Evolutionary conservation across 1,140 invertebrate genomes (phyloP).

Genomic region (Hylaeus anthracinus): DNA sequence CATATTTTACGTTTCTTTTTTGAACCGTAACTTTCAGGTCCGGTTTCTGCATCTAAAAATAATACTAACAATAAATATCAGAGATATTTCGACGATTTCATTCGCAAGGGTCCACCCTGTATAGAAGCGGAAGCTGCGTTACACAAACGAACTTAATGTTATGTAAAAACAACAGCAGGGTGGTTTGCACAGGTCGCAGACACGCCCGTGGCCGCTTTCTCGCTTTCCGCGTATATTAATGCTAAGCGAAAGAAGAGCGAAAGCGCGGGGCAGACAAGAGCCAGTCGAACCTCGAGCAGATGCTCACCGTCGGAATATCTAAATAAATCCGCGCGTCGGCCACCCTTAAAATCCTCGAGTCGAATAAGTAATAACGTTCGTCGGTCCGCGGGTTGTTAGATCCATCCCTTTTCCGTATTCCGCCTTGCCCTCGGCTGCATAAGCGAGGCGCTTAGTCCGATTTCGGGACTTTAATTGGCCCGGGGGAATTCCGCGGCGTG

Average conservation of each 20-base stretch:
- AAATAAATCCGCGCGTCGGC: constrained; percentile 73
- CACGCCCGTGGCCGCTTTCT: constrained; percentile 25
- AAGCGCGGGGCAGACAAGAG: constrained; percentile 62
- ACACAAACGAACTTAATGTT: constrained; percentile 73
- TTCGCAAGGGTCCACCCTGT: too few relatives aligned
- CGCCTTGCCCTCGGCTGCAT: constrained; percentile 63
- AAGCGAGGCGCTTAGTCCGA: constrained; percentile 68
- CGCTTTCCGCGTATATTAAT: constrained; percentile 73
- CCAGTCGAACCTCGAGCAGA: constrained; percentile 73
- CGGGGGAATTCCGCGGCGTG: constrained; percentile 57
- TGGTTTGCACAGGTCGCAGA: constrained; percentile 22
- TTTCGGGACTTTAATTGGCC: constrained; percentile 77
- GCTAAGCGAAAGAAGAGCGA: constrained; percentile 60
- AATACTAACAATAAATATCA: too few relatives aligned
- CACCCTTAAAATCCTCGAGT: constrained; percentile 67
- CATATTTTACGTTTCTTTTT: too few relatives aligned
- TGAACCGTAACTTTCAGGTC: too few relatives aligned
- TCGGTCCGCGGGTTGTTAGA: constrained; percentile 28
- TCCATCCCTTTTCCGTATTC: constrained; percentile 46
- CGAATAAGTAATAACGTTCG: constrained; percentile 78
- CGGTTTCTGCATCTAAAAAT: too few relatives aligned
- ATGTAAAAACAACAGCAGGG: constrained; percentile 76
- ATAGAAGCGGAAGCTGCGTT: constrained; percentile 17
- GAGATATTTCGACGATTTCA: too few relatives aligned
- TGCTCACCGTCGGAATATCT: constrained; percentile 76